Conservation (phyloP, 2,797 vertebrate species). For the Eurystomus glaucurus region DNA sequence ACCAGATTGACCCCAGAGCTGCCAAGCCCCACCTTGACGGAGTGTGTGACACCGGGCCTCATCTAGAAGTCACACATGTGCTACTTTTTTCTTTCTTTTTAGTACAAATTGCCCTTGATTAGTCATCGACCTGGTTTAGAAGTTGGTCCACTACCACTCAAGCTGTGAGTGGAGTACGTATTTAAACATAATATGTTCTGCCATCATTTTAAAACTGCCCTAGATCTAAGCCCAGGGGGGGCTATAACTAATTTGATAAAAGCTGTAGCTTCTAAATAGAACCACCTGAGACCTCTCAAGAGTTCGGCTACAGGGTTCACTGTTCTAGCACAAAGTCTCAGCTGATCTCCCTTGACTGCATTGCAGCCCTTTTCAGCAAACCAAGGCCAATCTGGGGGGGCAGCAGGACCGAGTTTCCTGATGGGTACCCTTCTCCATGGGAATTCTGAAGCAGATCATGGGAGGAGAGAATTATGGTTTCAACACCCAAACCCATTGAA, state of each 20-base stretch:
- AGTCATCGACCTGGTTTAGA: conserved; percentile 71
- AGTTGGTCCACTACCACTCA: background rate
- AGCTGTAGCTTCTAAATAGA: conserved; percentile 46
- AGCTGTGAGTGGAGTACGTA: background rate
- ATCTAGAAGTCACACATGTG: background rate
- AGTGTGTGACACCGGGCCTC: background rate
- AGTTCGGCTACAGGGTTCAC: background rate
- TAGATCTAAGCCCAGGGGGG: conserved; percentile 39
- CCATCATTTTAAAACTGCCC: conserved; percentile 37
- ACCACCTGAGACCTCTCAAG: conserved; percentile 15
- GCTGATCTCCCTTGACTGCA: background rate
- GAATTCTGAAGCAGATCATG: background rate
- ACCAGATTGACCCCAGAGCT: background rate
- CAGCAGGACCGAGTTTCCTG: background rate
- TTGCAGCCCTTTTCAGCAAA: background rate
- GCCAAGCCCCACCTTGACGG: background rate
- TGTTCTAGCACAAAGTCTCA: background rate
- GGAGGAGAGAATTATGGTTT: background rate
- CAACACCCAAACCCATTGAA: background rate
- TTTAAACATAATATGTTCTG: conserved; percentile 53
- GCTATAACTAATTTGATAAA: conserved; percentile 68
- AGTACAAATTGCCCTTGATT: conserved; percentile 61
- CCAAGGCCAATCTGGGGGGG: rapidly evolving
- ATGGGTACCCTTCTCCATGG: background rate
- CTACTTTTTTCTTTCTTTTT: background rate